A percentile compares a stretch with the other conserved stretches of the same genome.
Conservation (phyloP, 2,888 invertebrate genomes). For the Caenorhabditis sp. region DNA sequence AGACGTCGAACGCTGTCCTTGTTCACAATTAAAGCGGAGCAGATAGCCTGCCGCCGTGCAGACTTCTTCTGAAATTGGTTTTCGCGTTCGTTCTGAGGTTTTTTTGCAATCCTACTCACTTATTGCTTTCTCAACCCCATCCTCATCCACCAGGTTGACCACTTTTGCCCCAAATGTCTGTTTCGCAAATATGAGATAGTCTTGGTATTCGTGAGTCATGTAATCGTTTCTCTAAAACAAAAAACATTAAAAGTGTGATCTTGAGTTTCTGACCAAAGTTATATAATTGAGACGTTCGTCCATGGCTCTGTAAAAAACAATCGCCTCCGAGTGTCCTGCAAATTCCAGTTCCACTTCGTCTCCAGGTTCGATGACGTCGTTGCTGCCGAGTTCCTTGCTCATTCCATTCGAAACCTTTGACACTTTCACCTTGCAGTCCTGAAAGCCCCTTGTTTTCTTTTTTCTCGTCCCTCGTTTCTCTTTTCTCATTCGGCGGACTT, state of each 20-base stretch:
- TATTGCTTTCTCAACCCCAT: slow-evolving; percentile 21
- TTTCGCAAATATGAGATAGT: slow-evolving; percentile 41
- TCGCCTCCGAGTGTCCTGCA: slow-evolving; percentile 31
- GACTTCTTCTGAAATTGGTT: slow-evolving; percentile 33
- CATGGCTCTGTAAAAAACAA: slow-evolving; percentile 61
- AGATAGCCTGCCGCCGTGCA: slow-evolving; percentile 32
- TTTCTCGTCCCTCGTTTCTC: slow-evolving; percentile 1
- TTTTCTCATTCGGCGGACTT: not conserved
- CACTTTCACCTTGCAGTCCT: slow-evolving; percentile 50
- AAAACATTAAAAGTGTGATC: not conserved
- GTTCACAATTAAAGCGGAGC: slow-evolving; percentile 38
- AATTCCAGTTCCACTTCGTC: slow-evolving; percentile 53
- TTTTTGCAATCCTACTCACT: slow-evolving; percentile 31
- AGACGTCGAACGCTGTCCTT: slow-evolving; percentile 42
- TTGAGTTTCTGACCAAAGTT: slow-evolving; percentile 45
- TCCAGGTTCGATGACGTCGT: slow-evolving; percentile 49
- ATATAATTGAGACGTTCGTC: slow-evolving; percentile 65
- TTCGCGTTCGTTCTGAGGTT: not conserved
- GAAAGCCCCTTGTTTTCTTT: slow-evolving; percentile 10
- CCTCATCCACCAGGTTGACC: slow-evolving; percentile 36
- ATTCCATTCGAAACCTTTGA: slow-evolving; percentile 44
- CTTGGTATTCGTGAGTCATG: slow-evolving; percentile 33
- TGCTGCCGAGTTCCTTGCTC: slow-evolving; percentile 17
- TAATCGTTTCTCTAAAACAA: slow-evolving; percentile 26
- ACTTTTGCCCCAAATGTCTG: slow-evolving; percentile 25